Evolutionary conservation across 1,140 invertebrate species (phyloP).

Genomic region (Brachionus angularis): DNA sequence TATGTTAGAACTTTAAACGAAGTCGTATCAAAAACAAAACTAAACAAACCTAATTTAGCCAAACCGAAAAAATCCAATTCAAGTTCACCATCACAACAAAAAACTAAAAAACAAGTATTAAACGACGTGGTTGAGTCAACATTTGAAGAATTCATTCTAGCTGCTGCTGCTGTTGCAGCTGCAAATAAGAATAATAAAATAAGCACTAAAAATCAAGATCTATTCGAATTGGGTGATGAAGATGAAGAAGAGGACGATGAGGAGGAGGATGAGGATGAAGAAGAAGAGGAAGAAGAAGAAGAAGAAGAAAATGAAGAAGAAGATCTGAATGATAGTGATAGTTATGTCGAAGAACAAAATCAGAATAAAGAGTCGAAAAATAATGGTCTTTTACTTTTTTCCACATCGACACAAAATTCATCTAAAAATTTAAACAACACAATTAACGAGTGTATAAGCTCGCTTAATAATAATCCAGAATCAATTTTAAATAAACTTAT

Average conservation of each 20-base stretch:
- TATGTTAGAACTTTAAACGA: slow-evolving; percentile 39
- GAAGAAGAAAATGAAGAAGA: background rate
- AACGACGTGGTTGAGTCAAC: slow-evolving; percentile 35
- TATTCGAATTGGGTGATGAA: background rate
- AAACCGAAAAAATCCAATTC: no score
- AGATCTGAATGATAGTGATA: background rate
- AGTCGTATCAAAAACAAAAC: slow-evolving; percentile 33
- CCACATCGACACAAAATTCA: no score
- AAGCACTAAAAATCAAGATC: background rate
- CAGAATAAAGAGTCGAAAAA: background rate
- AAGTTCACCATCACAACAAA: background rate
- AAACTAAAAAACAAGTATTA: background rate
- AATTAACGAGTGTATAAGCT: no score
- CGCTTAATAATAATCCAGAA: no score
- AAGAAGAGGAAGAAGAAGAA: slow-evolving; percentile 4
- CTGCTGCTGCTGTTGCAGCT: slow-evolving; percentile 30
- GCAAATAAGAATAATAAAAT: background rate
- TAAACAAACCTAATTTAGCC: no score
- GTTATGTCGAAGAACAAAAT: background rate
- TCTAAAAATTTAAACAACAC: no score
- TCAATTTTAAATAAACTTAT: no score
- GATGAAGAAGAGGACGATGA: slow-evolving; percentile 14
- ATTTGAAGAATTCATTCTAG: slow-evolving; percentile 25
- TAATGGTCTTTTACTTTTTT: background rate
- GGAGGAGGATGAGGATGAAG: slow-evolving; percentile 3